Base-by-base conservation (phyloP, 2,888 invertebrate genomes). In the Torymus texanus region DNA sequence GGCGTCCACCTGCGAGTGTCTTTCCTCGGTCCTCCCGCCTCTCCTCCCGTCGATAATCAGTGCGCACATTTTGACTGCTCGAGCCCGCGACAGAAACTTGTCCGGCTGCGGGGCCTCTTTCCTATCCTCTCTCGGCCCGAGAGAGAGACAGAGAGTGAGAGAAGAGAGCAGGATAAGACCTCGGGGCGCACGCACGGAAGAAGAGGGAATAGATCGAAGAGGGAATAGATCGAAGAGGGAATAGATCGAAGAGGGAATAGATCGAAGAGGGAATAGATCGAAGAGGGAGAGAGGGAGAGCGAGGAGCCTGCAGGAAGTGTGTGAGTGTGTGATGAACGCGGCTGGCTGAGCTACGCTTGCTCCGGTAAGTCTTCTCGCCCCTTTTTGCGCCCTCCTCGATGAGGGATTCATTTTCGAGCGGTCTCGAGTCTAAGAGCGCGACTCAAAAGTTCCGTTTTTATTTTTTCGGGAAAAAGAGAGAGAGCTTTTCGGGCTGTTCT, bases 301-400 rank as follows among this genome's bases (percentile, higher is more conserved):
- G 21, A 16, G 41, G 8, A 41, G 41, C 41, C 41, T 41, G 41
- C 8, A 41, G 41, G 41, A 41, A 41, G 41, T 41, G 41, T 41
- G 41, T 41, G 41, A 41, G 62, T 62, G 50, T 50, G 70, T 59
- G 59, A 73, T 73, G 73, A 73, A 55, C 63, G 62, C 29, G 63
- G 55, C 63, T 18, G 61, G 10, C 12, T 18, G 41, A 51, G 61
- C 73, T 41, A 24, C 63, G 16, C 55, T 55, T n/a, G 63, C 55
- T 10, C 16, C 63, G 73, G 73, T 73, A 14, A 73, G 73, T 73
- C 24, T 61, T 24, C 41, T 41, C 41, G 41, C 41, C 41, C 41
- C 41, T 1, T 41, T 41, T 41, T 41, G 5, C 41, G 41, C 41
- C 41, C 41, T 41, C 41, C 8, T 41, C 41, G 10, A 41, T 8